Evolutionary conservation across 2,888 invertebrate species (phyloP), one percentile per base, ranked within the genome.

Genomic region (Metacarcinus magister): DNA sequence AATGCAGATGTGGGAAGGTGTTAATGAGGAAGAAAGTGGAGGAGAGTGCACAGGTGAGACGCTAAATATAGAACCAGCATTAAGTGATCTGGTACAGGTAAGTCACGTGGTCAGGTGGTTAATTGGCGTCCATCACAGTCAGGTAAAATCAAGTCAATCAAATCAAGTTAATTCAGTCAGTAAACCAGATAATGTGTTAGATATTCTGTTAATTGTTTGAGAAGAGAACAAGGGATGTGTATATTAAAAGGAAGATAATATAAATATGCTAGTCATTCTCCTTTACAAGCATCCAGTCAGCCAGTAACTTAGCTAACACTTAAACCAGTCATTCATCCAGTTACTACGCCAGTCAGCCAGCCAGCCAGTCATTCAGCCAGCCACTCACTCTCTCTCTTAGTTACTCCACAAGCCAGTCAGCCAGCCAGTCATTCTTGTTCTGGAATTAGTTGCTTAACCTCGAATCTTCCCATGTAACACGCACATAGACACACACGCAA

Each of bases 401-500:
- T 13, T 13, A 54, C 5, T 75, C n/a, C 3, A 8, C 28, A 23
- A 75, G 4, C 8, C 28, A 82, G 82, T 16, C 82, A 82, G 28
- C 2, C 82, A 82, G 32, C 8, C 82, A 32, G 32, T 10, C 82
- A 82, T 28, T 28, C 82, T 10, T 32, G 16, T 13, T 28, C 13
- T 23, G 46, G n/a, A n/a, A 91, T 32, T 91, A 91, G 23, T 44
- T 48, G 23, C 46, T 46, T 91, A 48, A 91, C 46, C 91, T 48
- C 46, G 44, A 91, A 91, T 82, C 91, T 8, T 91, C 44, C 91
- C 91, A 91, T 46, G 91, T 91, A 46, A 92, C 92, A 92, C 92
- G 48, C 92, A 92, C 54, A 60, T 60, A 92, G 19, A 32, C 75
- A 93, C 93, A 93, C 93, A 93, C 93, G 60, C 67, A 93, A 8